These are phyloP conservation scores for Passer montanus DNA, from an alignment of 2,113 vertebrate genomes.

Conservation along the genomic window DNA sequence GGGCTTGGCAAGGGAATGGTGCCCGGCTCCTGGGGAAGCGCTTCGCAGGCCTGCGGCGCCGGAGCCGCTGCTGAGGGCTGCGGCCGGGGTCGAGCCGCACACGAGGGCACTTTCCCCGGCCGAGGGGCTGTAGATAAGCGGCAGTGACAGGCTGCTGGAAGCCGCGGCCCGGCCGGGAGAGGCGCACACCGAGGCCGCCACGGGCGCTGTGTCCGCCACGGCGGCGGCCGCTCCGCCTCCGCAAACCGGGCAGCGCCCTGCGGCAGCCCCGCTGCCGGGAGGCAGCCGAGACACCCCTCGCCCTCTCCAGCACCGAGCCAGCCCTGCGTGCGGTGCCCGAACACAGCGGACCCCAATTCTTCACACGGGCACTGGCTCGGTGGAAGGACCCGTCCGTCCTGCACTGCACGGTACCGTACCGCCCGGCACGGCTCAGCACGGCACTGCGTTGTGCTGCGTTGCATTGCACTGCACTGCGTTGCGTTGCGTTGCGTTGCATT, in stretches of 20 bases:
- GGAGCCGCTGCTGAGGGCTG: neutral
- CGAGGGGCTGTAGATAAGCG: neutral
- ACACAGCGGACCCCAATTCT: neutral
- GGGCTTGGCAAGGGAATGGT: neutral
- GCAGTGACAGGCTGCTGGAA: neutral
- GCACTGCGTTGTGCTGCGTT: neutral
- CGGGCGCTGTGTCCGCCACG: too few species aligned
- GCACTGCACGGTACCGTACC: neutral
- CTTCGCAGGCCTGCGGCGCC: neutral
- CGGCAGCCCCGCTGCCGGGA: neutral
- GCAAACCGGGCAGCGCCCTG: neutral
- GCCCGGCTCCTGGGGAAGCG: neutral
- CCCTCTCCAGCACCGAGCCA: neutral
- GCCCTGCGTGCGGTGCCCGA: neutral
- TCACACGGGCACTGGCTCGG: neutral
- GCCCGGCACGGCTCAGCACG: fast-evolving
- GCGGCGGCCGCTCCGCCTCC: neutral
- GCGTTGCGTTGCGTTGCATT: neutral
- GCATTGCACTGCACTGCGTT: too few species aligned
- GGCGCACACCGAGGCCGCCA: too few species aligned
- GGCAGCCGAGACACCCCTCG: neutral
- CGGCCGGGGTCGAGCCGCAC: neutral
- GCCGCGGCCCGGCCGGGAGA: neutral
- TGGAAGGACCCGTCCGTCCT: neutral
- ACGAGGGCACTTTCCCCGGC: neutral